Conservation (phyloP, 2,797 vertebrate genomes). For the Argentina silus region DNA sequence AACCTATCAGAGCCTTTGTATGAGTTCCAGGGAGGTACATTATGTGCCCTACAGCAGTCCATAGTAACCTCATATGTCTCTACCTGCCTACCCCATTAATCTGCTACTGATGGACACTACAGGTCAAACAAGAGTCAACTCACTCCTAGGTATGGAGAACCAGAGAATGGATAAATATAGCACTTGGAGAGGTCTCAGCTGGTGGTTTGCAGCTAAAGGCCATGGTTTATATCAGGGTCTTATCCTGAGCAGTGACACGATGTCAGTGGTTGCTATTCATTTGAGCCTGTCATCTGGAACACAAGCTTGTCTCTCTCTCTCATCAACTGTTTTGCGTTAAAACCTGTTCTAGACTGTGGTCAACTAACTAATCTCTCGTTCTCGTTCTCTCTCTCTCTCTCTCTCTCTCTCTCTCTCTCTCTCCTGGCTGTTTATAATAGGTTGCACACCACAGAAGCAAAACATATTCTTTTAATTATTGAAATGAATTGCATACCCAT, state of each 20-base stretch:
- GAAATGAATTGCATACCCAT: background rate
- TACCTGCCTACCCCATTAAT: too few species aligned
- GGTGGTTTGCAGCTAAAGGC: conserved; percentile 50
- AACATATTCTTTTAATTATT: background rate
- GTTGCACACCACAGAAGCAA: background rate
- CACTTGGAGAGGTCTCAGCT: conserved; percentile 48
- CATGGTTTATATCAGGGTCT: conserved; percentile 47
- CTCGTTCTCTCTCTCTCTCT: background rate
- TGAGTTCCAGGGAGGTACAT: too few species aligned
- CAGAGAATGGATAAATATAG: conserved; percentile 16
- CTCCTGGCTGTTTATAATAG: background rate
- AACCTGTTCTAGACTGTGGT: too few species aligned
- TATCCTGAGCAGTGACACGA: conserved; percentile 47
- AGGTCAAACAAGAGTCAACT: too few species aligned
- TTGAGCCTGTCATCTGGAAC: conserved; percentile 45
- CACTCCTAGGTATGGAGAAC: too few species aligned
- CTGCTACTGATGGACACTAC: too few species aligned
- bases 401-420: background rate
- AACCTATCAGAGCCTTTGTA: too few species aligned
- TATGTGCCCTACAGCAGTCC: too few species aligned
- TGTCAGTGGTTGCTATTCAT: conserved; percentile 58
- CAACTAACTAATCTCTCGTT: too few species aligned
- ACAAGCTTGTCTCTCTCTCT: conserved; percentile 8
- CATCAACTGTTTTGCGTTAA: too few species aligned
- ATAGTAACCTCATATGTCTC: too few species aligned